Conservation (phyloP, 2,888 invertebrate genomes). For the Lepidocyrtoides sp. region DNA sequence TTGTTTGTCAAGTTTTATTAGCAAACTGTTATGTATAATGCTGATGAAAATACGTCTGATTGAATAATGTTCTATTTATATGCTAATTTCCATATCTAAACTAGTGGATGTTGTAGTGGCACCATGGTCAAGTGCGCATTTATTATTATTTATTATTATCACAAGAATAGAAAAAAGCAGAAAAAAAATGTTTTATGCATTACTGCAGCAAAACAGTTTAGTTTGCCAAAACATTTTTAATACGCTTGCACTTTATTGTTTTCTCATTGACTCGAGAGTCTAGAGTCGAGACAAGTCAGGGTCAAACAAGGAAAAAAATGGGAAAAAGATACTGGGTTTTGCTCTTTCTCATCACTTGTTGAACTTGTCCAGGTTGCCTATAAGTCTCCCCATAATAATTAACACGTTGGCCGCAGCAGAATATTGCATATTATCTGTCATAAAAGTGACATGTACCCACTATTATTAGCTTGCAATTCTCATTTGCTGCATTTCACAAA, state of each 20-base stretch:
- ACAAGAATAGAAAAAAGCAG: too few species aligned
- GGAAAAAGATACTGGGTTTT: neutral
- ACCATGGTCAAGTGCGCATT: too few species aligned
- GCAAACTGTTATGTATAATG: too few species aligned
- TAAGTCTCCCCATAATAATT: too few species aligned
- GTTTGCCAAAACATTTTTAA: neutral
- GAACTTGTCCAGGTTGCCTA: neutral
- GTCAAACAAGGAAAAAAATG: constrained; percentile 16
- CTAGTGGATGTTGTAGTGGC: too few species aligned
- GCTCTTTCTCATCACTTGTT: neutral
- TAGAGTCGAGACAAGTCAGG: constrained; percentile 45
- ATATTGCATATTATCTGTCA: neutral
- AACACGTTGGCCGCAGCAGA: neutral
- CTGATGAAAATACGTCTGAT: too few species aligned
- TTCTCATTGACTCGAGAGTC: neutral
- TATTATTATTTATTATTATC: too few species aligned
- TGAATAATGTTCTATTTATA: too few species aligned
- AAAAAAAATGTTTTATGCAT: too few species aligned
- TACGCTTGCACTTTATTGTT: neutral
- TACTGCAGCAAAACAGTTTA: neutral
- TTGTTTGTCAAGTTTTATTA: too few species aligned
- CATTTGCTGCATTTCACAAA: neutral
- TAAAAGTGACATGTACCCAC: neutral
- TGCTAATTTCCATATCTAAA: too few species aligned
- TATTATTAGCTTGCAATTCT: constrained; percentile 30